Evolutionary conservation across 2,797 vertebrate species (phyloP), one percentile per base, ranked within the genome.

Genomic region (Linurgus olivaceus): DNA sequence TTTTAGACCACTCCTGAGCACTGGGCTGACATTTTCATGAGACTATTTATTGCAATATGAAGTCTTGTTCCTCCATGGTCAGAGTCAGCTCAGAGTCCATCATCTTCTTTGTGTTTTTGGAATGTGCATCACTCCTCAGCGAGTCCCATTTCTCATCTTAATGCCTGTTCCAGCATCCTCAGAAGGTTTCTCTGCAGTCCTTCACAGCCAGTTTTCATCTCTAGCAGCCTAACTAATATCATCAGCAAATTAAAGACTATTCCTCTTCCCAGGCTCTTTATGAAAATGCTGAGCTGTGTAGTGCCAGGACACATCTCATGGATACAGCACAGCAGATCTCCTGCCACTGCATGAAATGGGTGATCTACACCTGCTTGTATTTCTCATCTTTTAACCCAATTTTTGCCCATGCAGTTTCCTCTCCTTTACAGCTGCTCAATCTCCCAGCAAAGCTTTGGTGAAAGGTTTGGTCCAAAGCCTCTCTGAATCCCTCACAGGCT

Each of bases 1-100:
- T 95, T 96, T 92, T 83, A 93, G 95, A 89, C 91, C 75, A 79
- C 91, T 89, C 94, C 63, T 66, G 81, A 96, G 91, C 91, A 77
- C 86, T 38, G 84, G 77, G 81, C 57, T 95, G 95, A 94, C 89
- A 35, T 96, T 96, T 96, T 96, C 93, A 94, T 86, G 85, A 71
- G 81, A 79, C 78, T 95, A 71, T 96, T 96, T 93, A 94, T 91
- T 91, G 81, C 65, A 76, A 29, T 77, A 67, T 71, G 87, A 93
- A 95, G 89, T 67, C 93, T 91, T 89, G 91, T 57, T 95, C 87
- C 78, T 91, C 89, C 83, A 35, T 24, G 81, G 75, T 61, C 82
- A 83, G 84, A 94, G 78, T 61, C 87, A 87, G 87, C 89, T 95
- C 75, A 51, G 74, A 94, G 89, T 94, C 91, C 81, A 95, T 96